Conservation (phyloP, 2,888 invertebrate genomes). For the Aricia artaxerxes region DNA sequence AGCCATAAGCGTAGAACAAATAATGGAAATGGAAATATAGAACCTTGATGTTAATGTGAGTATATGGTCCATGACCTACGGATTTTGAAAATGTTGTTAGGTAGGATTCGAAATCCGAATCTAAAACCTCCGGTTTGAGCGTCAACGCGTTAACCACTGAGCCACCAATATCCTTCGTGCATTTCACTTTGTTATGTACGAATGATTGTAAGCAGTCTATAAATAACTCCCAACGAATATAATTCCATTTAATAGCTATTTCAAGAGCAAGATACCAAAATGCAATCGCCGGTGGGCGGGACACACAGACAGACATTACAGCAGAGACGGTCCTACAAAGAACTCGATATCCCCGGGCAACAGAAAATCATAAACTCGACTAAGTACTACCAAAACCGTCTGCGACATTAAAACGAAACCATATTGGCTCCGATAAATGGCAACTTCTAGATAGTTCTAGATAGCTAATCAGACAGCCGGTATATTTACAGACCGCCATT, state of each 20-base stretch:
- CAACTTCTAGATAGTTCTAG: conserved; percentile 60
- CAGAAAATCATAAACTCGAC: conserved; percentile 22
- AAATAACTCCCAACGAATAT: conserved; percentile 4
- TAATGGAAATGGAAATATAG: neutral
- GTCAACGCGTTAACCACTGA: neutral
- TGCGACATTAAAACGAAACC: conserved; percentile 49
- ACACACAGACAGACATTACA: conserved; percentile 2
- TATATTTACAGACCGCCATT: conserved; percentile 65
- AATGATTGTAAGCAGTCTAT: neutral
- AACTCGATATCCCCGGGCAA: conserved; percentile 4
- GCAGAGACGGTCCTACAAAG: conserved; percentile 1
- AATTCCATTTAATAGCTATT: neutral
- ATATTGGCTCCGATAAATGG: conserved; percentile 60
- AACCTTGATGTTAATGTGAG: no score
- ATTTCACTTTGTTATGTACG: neutral
- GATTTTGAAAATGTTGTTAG: no score
- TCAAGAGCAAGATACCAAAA: conserved; percentile 18
- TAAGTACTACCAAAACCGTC: conserved; percentile 44
- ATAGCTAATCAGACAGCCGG: conserved; percentile 59
- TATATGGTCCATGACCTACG: no score
- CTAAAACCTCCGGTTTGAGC: neutral
- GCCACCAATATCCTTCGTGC: neutral
- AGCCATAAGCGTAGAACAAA: neutral
- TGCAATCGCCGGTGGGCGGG: neutral
- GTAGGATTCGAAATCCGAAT: neutral